Conservation (phyloP, 1,140 invertebrate genomes). For the Drosophila arizonae region DNA sequence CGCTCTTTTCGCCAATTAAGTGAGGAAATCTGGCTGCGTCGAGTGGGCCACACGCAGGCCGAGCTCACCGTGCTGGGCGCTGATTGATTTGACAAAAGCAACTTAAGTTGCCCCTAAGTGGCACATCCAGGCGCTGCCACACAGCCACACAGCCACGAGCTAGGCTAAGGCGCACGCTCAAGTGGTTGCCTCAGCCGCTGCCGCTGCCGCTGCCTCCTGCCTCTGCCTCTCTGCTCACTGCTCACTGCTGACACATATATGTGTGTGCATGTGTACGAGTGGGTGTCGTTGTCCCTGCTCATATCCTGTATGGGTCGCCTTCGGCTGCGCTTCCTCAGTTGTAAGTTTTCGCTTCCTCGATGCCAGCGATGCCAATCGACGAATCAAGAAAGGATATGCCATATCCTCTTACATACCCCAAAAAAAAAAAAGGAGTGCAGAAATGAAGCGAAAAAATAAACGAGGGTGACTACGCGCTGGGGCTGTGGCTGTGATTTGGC, state of each 20-base stretch:
- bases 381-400: constrained; percentile 67
- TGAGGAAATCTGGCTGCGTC: constrained; percentile 63
- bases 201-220: constrained; percentile 18
- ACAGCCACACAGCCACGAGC: not conserved
- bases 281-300: constrained; percentile 58
- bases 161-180: constrained; percentile 55
- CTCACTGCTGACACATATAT: constrained; percentile 63
- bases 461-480: constrained; percentile 12
- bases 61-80: constrained; percentile 19
- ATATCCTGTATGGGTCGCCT: constrained; percentile 62
- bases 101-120: constrained; percentile 71
- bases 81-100: constrained; percentile 60
- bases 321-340: constrained; percentile 70
- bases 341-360: constrained; percentile 80
- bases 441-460: too few species aligned
- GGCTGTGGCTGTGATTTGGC: constrained; percentile 25
- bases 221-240: constrained; percentile 20
- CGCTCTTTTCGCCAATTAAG: constrained; percentile 64
- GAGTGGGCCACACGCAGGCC: constrained; percentile 61
- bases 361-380: constrained; percentile 67
- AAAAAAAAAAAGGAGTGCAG: constrained; percentile 18
- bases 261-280: constrained; percentile 35
- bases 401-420: constrained; percentile 68
- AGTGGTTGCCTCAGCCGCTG: constrained; percentile 44
- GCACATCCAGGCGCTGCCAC: constrained; percentile 21